Conservation (phyloP, 2,113 vertebrate species). For the Dermatemys mawii region DNA sequence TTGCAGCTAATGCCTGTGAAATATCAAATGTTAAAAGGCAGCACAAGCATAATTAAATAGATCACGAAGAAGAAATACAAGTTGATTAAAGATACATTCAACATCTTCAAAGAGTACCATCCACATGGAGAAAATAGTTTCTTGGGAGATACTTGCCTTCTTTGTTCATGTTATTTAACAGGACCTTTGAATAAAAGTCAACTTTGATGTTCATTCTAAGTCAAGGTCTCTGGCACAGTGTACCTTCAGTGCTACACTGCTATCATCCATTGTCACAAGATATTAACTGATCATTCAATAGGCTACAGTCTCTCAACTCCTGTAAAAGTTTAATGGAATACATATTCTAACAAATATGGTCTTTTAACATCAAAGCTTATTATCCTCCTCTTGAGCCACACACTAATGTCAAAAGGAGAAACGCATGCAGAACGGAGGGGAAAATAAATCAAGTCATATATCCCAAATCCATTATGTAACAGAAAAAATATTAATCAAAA, state of each 20-base stretch:
- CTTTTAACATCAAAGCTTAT: neutral
- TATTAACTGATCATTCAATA: neutral
- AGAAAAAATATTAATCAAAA: neutral
- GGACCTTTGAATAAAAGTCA: rapidly evolving
- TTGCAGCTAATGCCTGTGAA: neutral
- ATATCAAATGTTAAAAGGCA: too few species aligned
- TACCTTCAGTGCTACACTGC: rapidly evolving
- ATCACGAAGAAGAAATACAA: neutral
- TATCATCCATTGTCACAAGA: neutral
- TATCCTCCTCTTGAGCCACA: neutral
- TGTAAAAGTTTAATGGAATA: neutral
- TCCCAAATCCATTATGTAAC: neutral
- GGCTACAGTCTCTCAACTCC: neutral
- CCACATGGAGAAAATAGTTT: neutral
- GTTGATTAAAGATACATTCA: neutral
- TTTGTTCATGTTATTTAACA: rapidly evolving
- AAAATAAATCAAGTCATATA: neutral
- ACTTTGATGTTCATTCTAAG: too few species aligned
- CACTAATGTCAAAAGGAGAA: rapidly evolving
- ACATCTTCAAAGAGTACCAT: neutral
- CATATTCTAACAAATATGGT: neutral
- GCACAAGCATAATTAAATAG: neutral
- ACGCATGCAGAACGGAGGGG: neutral
- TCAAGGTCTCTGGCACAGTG: rapidly evolving
- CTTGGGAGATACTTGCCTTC: neutral